Conservation (phyloP, 2,797 vertebrate species). For the Sebastes alutus region DNA sequence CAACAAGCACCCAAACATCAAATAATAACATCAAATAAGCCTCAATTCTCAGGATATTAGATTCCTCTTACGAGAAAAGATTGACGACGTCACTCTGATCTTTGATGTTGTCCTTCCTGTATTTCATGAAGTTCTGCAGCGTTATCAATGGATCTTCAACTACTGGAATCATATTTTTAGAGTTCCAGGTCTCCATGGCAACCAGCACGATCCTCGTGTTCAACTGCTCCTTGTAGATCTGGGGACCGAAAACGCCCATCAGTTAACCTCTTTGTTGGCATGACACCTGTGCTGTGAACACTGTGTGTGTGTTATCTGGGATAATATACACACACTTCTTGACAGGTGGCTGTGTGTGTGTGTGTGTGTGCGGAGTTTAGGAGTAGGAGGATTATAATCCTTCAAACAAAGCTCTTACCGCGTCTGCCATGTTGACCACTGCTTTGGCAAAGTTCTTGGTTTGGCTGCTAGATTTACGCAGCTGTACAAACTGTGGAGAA, state of each 20-base stretch:
- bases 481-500: slow-evolving; percentile 84
- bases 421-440: slow-evolving; percentile 93
- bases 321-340: neutral
- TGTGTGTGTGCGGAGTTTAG: slow-evolving; percentile 11
- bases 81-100: slow-evolving; percentile 91
- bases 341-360: slow-evolving; percentile 9
- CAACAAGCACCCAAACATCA: neutral
- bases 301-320: neutral
- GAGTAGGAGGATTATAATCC: slow-evolving; percentile 25
- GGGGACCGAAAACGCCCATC: slow-evolving; percentile 33
- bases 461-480: slow-evolving; percentile 88
- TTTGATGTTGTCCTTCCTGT: slow-evolving; percentile 85
- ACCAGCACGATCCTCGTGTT: slow-evolving; percentile 94
- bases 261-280: neutral
- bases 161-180: slow-evolving; percentile 88
- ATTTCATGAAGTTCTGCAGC: slow-evolving; percentile 91
- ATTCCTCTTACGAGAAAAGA: slow-evolving; percentile 90
- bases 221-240: slow-evolving; percentile 96
- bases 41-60: neutral
- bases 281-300: slow-evolving; percentile 17
- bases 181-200: slow-evolving; percentile 95
- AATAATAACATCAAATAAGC: neutral
- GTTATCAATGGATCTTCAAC: slow-evolving; percentile 88
- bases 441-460: slow-evolving; percentile 97
- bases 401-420: slow-evolving; percentile 80